Percentiles rank a stretch among this genome's conserved stretches.
Evolutionary conservation across 2,113 vertebrate species (phyloP).

Genomic region (Mormyrus iriodes): DNA sequence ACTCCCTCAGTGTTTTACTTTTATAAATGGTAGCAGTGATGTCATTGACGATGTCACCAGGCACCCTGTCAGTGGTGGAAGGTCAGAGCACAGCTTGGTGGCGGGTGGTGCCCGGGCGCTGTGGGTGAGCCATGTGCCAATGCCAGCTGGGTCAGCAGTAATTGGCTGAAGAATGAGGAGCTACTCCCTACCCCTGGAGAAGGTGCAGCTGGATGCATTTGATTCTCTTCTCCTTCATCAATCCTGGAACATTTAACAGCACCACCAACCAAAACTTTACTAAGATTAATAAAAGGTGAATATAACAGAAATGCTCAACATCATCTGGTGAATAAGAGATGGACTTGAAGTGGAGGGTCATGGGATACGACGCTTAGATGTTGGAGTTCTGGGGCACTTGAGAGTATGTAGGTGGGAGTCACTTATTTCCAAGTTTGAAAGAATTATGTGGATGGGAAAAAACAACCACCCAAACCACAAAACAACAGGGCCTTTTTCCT

Average conservation of each 20-base stretch:
- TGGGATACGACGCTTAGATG: not conserved
- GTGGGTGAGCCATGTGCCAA: slow-evolving; percentile 8
- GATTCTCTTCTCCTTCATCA: not conserved
- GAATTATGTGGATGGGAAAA: not conserved
- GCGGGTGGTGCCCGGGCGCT: not conserved
- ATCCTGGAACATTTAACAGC: not conserved
- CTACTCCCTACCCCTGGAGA: not conserved
- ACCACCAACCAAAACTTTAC: not conserved
- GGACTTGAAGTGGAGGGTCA: not conserved
- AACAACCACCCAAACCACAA: not conserved
- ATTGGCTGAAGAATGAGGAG: not conserved
- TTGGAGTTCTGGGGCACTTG: not conserved
- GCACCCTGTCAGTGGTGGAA: not conserved
- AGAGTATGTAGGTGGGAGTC: not conserved
- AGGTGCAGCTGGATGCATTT: not conserved
- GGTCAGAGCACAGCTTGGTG: not conserved
- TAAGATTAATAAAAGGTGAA: not conserved
- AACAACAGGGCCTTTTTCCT: not conserved
- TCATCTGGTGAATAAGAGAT: not conserved
- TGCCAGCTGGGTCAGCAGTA: not conserved
- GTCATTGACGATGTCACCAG: not conserved
- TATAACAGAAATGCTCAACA: not conserved
- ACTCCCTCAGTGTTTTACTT: not conserved
- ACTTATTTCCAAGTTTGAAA: not conserved
- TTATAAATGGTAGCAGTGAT: not conserved